Conservation (phyloP, 1,140 invertebrate genomes). For the Magallana ariakensis region DNA sequence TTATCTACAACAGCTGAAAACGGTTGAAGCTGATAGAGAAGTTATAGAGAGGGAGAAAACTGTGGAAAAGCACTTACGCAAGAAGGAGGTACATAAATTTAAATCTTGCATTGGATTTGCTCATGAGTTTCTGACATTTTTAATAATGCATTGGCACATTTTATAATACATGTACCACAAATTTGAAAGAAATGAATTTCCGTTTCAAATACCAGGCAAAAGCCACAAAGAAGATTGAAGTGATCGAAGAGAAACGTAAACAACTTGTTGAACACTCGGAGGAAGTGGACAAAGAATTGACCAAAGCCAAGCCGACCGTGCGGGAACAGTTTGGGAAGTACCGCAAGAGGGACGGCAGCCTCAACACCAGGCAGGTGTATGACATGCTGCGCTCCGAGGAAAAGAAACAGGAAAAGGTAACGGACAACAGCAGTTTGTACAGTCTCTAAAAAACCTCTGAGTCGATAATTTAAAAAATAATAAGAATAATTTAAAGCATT, state of each 20-base stretch:
- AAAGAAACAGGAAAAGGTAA: slow-evolving; percentile 71
- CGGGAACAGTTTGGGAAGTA: slow-evolving; percentile 71
- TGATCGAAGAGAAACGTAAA: slow-evolving; percentile 59
- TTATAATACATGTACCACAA: no score
- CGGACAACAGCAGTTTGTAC: no score
- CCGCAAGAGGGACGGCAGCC: slow-evolving; percentile 70
- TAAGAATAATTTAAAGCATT: no score
- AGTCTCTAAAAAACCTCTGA: no score
- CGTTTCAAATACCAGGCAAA: neutral
- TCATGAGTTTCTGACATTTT: no score
- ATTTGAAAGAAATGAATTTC: neutral
- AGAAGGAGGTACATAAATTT: slow-evolving; percentile 66
- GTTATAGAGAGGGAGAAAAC: slow-evolving; percentile 69
- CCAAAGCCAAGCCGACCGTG: slow-evolving; percentile 55
- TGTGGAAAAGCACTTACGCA: slow-evolving; percentile 73
- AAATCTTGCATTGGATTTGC: no score
- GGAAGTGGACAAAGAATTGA: slow-evolving; percentile 45
- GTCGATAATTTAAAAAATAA: no score
- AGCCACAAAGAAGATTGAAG: slow-evolving; percentile 42
- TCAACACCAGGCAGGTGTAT: slow-evolving; percentile 75
- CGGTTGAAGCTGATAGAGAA: slow-evolving; percentile 67
- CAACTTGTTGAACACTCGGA: slow-evolving; percentile 58
- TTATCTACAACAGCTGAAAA: slow-evolving; percentile 69
- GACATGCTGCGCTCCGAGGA: slow-evolving; percentile 73
- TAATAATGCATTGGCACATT: no score